Conservation (phyloP, 2,113 vertebrate genomes). For the Petrocephalus microphthalmus region DNA sequence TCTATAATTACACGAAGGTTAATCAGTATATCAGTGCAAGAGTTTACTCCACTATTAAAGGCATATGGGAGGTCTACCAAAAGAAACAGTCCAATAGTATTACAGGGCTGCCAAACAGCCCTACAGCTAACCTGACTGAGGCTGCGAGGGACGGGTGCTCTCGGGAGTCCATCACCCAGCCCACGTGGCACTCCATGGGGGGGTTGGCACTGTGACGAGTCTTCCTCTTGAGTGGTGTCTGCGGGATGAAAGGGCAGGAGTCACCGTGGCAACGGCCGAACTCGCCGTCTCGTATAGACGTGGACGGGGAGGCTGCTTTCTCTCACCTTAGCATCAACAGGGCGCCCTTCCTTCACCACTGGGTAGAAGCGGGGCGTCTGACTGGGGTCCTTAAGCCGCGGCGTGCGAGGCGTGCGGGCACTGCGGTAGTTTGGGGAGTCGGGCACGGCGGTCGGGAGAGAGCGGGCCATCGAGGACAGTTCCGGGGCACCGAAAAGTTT, state of each 20-base stretch:
- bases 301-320: neutral
- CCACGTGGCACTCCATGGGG: conserved; percentile 82
- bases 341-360: conserved; percentile 80
- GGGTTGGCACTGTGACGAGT: conserved; percentile 86
- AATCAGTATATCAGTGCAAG: neutral
- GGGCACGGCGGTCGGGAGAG: conserved; percentile 69
- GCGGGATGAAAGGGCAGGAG: neutral
- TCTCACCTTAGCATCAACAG: conserved; percentile 70
- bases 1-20: neutral
- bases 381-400: conserved; percentile 64
- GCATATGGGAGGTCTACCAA: neutral
- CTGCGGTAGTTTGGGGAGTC: conserved; percentile 59
- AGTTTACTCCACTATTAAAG: neutral
- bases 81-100: neutral
- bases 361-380: conserved; percentile 88
- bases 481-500: conserved; percentile 44
- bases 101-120: neutral
- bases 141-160: conserved; percentile 76
- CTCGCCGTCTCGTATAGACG: neutral
- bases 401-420: conserved; percentile 70
- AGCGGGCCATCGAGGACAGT: conserved; percentile 52
- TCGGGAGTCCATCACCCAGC: conserved; percentile 95
- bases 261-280: no score
- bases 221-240: conserved; percentile 89
- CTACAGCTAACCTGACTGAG: conserved; percentile 71